phyloP scores from a whole-genome alignment of 2,888 invertebrate species.

The Drosophila trichaetosa region DNA sequence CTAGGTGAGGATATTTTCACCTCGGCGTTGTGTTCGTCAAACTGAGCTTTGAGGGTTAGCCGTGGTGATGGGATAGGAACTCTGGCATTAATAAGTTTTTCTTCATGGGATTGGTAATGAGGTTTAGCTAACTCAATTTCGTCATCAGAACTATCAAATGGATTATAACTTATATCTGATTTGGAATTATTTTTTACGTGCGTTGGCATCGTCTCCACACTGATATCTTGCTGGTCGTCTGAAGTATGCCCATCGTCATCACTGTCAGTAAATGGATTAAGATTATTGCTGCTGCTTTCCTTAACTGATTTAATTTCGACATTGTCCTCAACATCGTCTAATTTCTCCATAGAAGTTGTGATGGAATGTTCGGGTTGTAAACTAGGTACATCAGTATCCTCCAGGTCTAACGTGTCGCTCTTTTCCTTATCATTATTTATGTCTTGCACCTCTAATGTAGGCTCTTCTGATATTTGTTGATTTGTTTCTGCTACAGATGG shows the following conservation, averaged over 20 bases:
- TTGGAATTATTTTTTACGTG: not conserved
- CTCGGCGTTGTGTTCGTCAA: not conserved
- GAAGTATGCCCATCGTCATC: not conserved
- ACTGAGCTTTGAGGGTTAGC: not conserved
- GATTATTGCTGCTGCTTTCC: slow-evolving; percentile 1
- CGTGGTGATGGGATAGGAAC: not conserved
- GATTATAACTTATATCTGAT: not conserved
- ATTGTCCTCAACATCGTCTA: slow-evolving; percentile 1
- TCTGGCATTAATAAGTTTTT: not conserved
- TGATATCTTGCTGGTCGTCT: not conserved
- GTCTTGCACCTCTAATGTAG: not conserved
- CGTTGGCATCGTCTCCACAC: not conserved
- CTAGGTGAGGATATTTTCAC: not conserved
- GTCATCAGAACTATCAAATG: slow-evolving; percentile 5
- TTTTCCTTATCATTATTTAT: not conserved
- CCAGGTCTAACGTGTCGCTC: not conserved
- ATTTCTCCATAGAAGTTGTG: not conserved
- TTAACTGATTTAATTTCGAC: not conserved
- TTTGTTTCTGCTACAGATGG: not conserved
- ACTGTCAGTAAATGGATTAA: slow-evolving; percentile 10
- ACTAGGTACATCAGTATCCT: not conserved
- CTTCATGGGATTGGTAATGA: slow-evolving; percentile 1
- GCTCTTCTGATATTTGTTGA: not conserved
- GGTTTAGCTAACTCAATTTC: slow-evolving; percentile 9
- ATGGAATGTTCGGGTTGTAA: not conserved